Conservation (phyloP, 2,797 vertebrate genomes). For the Eupleurogrammus muticus region DNA sequence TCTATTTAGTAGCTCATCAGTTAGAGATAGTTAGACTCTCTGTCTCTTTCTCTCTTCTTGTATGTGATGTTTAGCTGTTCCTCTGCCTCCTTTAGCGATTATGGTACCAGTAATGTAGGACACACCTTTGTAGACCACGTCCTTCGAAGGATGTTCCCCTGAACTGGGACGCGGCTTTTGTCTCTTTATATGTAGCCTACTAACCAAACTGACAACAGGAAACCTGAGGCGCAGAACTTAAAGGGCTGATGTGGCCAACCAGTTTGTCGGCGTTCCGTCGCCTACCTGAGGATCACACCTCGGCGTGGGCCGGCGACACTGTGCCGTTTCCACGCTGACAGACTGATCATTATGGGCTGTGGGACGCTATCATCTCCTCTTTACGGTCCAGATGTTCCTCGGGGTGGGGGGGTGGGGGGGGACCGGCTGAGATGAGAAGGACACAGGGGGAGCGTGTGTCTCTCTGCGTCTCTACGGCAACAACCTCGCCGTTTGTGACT, state of each 20-base stretch:
- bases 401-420: too few relatives aligned
- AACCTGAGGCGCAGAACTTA: neutral
- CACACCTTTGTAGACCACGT: too few relatives aligned
- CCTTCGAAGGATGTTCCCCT: too few relatives aligned
- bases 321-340: conserved; percentile 67
- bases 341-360: conserved; percentile 73
- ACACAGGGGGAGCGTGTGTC: conserved; percentile 22
- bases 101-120: too few relatives aligned
- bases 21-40: too few relatives aligned
- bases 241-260: conserved; percentile 18
- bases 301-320: conserved; percentile 33
- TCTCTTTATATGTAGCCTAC: conserved; percentile 6
- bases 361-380: conserved; percentile 65
- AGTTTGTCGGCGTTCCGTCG: conserved; percentile 30
- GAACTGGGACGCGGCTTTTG: neutral
- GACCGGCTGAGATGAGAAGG: conserved; percentile 51
- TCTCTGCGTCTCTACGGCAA: conserved; percentile 15
- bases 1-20: too few relatives aligned
- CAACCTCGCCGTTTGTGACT: conserved; percentile 49
- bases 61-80: too few relatives aligned
- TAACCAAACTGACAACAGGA: conserved; percentile 10
- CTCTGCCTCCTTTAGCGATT: too few relatives aligned
- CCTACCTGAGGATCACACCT: conserved; percentile 52
- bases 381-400: conserved; percentile 75
- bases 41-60: too few relatives aligned